Conservation (phyloP, 2,797 vertebrate species). For the Adelosebastes latens region DNA sequence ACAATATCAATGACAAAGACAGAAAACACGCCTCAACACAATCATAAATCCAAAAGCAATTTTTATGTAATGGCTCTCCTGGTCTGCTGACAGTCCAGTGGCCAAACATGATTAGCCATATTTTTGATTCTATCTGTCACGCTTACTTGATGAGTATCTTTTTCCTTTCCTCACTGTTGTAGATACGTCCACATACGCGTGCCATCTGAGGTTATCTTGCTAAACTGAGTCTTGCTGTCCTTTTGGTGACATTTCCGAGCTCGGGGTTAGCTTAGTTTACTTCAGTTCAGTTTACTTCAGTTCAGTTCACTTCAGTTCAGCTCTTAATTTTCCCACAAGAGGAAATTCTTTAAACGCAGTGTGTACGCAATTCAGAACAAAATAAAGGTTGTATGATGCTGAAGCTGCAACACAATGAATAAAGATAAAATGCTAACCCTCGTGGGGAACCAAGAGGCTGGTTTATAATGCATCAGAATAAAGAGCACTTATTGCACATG, state of each 20-base stretch:
- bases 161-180: neutral
- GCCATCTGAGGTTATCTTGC: neutral
- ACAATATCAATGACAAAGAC: no score
- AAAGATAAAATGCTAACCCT: neutral
- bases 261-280: neutral
- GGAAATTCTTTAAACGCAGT: neutral
- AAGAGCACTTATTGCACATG: neutral
- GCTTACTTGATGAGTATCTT: neutral
- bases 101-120: neutral
- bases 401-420: neutral
- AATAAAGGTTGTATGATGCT: neutral
- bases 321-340: neutral
- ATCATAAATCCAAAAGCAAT: no score
- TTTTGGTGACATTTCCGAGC: neutral
- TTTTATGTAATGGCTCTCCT: neutral
- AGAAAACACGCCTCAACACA: no score
- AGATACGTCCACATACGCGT: neutral
- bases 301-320: neutral
- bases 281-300: neutral
- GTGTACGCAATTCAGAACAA: neutral
- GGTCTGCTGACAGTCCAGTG: neutral
- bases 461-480: neutral
- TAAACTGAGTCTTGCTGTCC: neutral
- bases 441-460: neutral
- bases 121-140: neutral